Base-by-base conservation (phyloP, 2,113 vertebrate genomes). In the Eonycteris spelaea region DNA sequence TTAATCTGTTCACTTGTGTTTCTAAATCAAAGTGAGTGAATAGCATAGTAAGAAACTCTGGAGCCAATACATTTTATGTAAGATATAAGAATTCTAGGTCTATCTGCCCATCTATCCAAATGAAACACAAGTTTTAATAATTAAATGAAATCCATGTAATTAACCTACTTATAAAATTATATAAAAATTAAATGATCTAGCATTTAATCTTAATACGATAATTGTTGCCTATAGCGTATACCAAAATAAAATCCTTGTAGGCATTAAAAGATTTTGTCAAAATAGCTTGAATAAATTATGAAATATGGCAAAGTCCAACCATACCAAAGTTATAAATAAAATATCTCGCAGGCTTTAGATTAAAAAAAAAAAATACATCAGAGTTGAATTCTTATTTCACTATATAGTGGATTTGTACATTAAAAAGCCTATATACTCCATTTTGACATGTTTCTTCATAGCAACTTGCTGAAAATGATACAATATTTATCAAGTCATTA, bases 131-230 rank as follows among this genome's bases (percentile, higher is more conserved):
- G 14, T 70, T 79, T 95, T 86, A 57, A 65, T 90, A 80, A 51
- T 91, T 70, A 85, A 93, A 55, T 88, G 4, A 86, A 92, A 90
- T 94, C 15, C 53, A 55, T 28, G 30, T 74, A 85, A 85, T 80
- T 92, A 90, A 53, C 4, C 19, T 61, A 78, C 9, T 68, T 71
- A 59, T 26, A 79, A 86, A 75, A 53, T 63, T 77, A 40, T 53
- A 88, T n/a, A 85, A 96, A 71, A 59, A n/a, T 71, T 26, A 67
- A 67, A 68, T 43, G 7, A 92, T 82, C 15, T 63, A 84, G 38
- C 16, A 19, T 48, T 90, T 63, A 70, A 65, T 83, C 22, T 59
- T 79, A 91, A 21, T 77, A 65, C 45, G 51, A 51, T 51, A 79
- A 74, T 57, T 89, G 4, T 45, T 88, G 13, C 51, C 9, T 7